A percentile compares a stretch with the other conserved stretches of the same genome.
Conservation (phyloP, 1,140 invertebrate genomes). For the Drosophila erecta region DNA sequence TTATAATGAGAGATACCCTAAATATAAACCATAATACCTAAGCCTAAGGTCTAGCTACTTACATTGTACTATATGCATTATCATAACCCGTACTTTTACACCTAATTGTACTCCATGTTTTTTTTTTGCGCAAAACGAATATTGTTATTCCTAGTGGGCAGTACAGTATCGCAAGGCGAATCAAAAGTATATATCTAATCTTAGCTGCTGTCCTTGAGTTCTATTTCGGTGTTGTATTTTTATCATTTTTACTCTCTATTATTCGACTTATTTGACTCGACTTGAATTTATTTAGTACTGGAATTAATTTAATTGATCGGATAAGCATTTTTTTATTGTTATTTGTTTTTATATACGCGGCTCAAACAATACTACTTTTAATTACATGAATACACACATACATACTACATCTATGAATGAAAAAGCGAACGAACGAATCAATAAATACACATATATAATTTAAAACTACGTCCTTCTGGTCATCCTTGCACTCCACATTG, state of each 20-base stretch:
- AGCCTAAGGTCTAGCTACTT: conserved; percentile 38
- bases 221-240: conserved; percentile 65
- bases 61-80: conserved; percentile 57
- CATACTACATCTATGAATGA: conserved; percentile 36
- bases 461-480: not conserved
- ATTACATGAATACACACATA: conserved; percentile 31
- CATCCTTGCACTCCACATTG: no score
- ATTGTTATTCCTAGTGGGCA: conserved; percentile 62
- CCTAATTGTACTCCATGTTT: conserved; percentile 18
- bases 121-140: conserved; percentile 33
- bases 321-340: conserved; percentile 73
- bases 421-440: conserved; percentile 24
- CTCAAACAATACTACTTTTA: conserved; percentile 68
- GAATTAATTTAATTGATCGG: conserved; percentile 43
- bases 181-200: conserved; percentile 21
- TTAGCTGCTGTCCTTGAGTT: conserved; percentile 15
- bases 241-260: conserved; percentile 14
- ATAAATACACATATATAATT: conserved; percentile 40
- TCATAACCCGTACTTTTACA: conserved; percentile 13
- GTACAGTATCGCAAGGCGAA: conserved; percentile 27
- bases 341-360: conserved; percentile 77
- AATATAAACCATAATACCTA: conserved; percentile 27
- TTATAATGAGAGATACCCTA: conserved; percentile 24
- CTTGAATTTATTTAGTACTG: conserved; percentile 37
- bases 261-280: conserved; percentile 1